A percentile compares a stretch with the other conserved stretches of the same genome.
Conservation (phyloP, 2,113 vertebrate genomes). For the Leucoraja erinaceus region DNA sequence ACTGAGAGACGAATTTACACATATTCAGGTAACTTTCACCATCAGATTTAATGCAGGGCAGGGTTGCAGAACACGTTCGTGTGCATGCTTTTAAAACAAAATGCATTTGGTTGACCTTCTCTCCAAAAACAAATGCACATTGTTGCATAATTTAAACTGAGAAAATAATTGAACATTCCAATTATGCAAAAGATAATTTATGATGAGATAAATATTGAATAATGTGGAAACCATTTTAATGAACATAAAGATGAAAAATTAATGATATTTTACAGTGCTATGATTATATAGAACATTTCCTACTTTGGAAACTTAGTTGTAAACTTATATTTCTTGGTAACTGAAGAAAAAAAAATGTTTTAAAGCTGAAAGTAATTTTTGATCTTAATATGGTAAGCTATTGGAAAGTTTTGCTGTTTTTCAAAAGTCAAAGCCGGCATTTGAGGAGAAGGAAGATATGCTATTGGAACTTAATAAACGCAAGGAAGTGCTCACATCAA, state of each 20-base stretch:
- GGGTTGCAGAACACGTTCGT: not conserved
- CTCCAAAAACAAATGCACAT: not conserved
- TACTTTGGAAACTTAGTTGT: not conserved
- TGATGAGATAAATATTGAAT: not conserved
- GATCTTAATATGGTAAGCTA: not conserved
- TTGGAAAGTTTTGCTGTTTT: constrained; percentile 39
- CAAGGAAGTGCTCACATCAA: constrained; percentile 68
- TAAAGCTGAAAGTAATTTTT: not conserved
- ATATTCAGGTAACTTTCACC: constrained; percentile 65
- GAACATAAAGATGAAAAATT: not conserved
- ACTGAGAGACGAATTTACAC: constrained; percentile 65
- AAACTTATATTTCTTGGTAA: not conserved
- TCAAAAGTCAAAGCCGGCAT: constrained; percentile 61
- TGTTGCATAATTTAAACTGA: not conserved
- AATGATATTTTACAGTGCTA: not conserved
- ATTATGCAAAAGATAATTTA: not conserved
- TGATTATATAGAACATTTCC: not conserved
- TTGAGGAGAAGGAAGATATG: constrained; percentile 77
- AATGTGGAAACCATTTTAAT: not conserved
- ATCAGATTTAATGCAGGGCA: not conserved
- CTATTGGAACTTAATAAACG: constrained; percentile 73
- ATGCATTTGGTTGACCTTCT: not conserved
- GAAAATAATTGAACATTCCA: not conserved
- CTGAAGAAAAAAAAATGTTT: not conserved
- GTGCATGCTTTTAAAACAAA: not conserved